A percentile compares a stretch with the other conserved stretches of the same genome.
These are phyloP conservation scores for Eremobia ochroleuca DNA, from an alignment of 2,888 invertebrate genomes.

Conservation along the genomic window DNA sequence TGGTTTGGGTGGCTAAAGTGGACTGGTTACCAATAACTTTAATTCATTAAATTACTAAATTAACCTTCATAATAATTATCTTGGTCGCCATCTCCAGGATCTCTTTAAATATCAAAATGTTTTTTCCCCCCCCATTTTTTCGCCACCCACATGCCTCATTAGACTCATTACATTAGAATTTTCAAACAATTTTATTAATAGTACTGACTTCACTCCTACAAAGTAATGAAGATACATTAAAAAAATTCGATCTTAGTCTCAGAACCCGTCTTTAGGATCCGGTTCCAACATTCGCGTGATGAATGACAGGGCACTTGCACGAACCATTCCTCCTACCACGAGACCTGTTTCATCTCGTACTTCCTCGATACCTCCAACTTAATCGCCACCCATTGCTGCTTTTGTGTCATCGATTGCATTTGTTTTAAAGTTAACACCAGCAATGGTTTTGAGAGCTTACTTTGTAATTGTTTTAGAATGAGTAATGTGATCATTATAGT, in stretches of 20 bases:
- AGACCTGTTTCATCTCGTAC: constrained; percentile 60
- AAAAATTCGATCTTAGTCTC: constrained; percentile 79
- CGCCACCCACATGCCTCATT: constrained; percentile 11
- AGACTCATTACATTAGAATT: constrained; percentile 39
- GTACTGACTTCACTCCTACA: constrained; percentile 72
- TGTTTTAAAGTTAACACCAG: constrained; percentile 18
- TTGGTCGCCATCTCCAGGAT: neutral
- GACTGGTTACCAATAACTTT: no score
- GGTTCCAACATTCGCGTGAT: constrained; percentile 88
- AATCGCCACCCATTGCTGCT: constrained; percentile 68
- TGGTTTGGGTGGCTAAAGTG: no score
- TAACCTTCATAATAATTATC: neutral
- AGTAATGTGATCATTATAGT: constrained; percentile 76
- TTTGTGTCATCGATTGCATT: constrained; percentile 23
- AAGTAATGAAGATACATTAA: constrained; percentile 80
- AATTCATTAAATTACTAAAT: neutral
- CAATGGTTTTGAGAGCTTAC: constrained; percentile 61
- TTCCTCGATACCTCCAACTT: constrained; percentile 52
- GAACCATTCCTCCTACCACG: constrained; percentile 75
- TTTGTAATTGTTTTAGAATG: constrained; percentile 30
- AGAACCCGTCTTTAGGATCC: constrained; percentile 82
- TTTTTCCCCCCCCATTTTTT: constrained; percentile 2
- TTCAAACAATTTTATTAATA: constrained; percentile 66
- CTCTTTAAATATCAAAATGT: neutral
- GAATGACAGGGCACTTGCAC: constrained; percentile 86